Conservation (phyloP, 2,113 vertebrate genomes). For the Pygoscelis adeliae region DNA sequence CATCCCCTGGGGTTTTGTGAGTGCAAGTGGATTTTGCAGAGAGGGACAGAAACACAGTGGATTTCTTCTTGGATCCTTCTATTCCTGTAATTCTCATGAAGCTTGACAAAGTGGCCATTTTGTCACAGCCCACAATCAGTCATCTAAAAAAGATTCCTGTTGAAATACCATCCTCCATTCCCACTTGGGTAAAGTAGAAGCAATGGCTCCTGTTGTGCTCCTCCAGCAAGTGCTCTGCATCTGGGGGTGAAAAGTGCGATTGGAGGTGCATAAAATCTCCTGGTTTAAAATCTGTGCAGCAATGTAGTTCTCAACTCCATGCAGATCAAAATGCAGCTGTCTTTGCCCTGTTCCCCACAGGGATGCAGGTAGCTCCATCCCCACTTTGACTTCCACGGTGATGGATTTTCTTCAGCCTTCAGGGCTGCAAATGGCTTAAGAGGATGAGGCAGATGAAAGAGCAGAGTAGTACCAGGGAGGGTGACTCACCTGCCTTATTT, state of each 20-base stretch:
- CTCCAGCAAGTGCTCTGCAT: neutral
- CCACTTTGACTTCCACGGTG: neutral
- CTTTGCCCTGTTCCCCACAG: neutral
- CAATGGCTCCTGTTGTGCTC: neutral
- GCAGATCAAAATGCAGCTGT: neutral
- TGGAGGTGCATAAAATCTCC: neutral
- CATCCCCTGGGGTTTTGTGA: neutral
- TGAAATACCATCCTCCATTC: neutral
- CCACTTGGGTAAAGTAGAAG: neutral
- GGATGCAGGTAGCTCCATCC: neutral
- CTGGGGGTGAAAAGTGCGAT: neutral
- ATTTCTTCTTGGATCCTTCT: neutral
- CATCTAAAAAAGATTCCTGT: neutral
- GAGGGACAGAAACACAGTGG: neutral
- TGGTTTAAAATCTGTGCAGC: neutral
- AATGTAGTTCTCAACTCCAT: neutral
- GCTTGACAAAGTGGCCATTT: neutral
- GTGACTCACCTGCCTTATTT: conserved; percentile 43
- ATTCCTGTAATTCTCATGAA: neutral
- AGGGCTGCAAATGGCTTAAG: neutral
- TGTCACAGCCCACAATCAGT: neutral
- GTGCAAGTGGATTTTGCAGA: neutral
- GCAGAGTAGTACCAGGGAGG: neutral
- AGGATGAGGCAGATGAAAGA: conserved; percentile 28
- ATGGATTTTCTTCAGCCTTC: neutral